Base-by-base conservation (phyloP, 2,888 invertebrate species). In the Amiota communis region DNA sequence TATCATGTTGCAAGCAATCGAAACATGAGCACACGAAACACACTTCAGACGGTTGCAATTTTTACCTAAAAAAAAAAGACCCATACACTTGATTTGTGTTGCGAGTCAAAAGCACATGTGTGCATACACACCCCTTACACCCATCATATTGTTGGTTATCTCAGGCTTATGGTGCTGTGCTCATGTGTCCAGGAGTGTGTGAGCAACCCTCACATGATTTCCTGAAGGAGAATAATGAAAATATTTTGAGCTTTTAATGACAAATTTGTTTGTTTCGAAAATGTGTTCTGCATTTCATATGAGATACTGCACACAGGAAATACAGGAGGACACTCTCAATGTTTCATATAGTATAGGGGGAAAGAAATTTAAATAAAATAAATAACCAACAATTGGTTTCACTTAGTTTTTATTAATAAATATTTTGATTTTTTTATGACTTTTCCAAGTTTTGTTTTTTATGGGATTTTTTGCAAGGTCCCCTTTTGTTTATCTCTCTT, bases 231-330 rank as follows among this genome's bases (percentile, higher is more conserved):
- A 6, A 36, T 36, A 36, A 36, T 36, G 23, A 59, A 68, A 68
- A 68, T 53, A 68, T 68, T 68, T 51, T 53, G 51, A 36, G 49
- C 67, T 68, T 68, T 68, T 68, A 68, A 68, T 68, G 67, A 68
- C 53, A 68, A 68, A 68, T 68, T 51, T 36, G 36, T 36, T 36
- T 36, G 2, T 36, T 4, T 51, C 23, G 23, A 53, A 17, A 51
- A 68, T 68, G 53, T 68, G 67, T 51, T 68, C 23, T 53, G 67
- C 51, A 68, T 53, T 67, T 68, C 47, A 20, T 20, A 59, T 59
- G 17, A 36, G 36, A 36, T 15, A 15, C 20, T n/a, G 6, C 59
- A 59, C 47, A 20, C 11, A 59, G 20, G 17, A 36, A 6, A 36
- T 15, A 15, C 20, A 6, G 6, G 23, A 59, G 13, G 12, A n/a